Conservation (phyloP, 1,140 invertebrate species). For the Lineus longissimus region DNA sequence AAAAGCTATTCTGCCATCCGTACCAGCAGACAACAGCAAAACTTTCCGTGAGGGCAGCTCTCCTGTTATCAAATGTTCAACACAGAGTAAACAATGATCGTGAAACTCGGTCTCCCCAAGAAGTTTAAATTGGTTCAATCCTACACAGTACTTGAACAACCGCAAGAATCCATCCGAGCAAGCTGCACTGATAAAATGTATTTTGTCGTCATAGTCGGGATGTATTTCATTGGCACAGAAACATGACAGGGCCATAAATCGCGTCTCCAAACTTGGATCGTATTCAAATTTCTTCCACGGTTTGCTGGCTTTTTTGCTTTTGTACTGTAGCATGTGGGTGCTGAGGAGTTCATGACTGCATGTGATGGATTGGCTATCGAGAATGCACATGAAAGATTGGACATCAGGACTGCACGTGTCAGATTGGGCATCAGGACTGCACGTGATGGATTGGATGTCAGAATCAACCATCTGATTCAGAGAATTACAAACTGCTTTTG, state of each 20-base stretch:
- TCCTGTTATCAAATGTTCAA: conserved; percentile 21
- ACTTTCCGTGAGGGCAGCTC: background rate
- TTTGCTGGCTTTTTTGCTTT: conserved; percentile 44
- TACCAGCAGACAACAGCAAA: conserved; percentile 60
- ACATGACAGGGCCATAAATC: conserved; percentile 60
- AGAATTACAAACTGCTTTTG: no score
- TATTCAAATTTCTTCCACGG: conserved; percentile 50
- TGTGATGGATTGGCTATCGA: background rate
- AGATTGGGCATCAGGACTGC: background rate
- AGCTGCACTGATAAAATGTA: conserved; percentile 57
- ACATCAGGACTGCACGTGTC: background rate
- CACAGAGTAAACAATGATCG: conserved; percentile 46
- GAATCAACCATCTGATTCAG: no score
- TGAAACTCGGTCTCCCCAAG: conserved; percentile 32
- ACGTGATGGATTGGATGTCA: background rate
- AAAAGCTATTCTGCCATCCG: conserved; percentile 64
- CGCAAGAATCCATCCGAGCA: conserved; percentile 71
- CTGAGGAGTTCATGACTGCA: conserved; percentile 21
- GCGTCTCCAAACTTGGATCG: conserved; percentile 63
- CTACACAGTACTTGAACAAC: conserved; percentile 37
- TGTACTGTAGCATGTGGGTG: conserved; percentile 24
- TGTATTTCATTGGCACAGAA: conserved; percentile 52
- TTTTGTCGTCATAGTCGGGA: conserved; percentile 1
- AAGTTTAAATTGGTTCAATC: conserved; percentile 13
- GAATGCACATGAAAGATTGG: no score